Evolutionary conservation across 1,140 invertebrate genomes (phyloP), one percentile per base, ranked within the genome.

Genomic region (Drosophila erecta): DNA sequence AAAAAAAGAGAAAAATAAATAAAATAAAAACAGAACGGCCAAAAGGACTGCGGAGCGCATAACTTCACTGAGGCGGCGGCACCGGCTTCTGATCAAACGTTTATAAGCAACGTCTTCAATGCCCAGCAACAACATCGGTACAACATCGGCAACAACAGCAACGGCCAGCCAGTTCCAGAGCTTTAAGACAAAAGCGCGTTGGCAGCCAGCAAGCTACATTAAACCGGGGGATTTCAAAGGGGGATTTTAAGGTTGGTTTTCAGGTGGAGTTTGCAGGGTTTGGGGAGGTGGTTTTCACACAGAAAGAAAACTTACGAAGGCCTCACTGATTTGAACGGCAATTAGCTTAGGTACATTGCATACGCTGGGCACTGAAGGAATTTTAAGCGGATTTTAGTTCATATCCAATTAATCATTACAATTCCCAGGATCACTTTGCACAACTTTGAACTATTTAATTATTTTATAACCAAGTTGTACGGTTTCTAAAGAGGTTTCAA

Each of bases 181-280:
- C 64, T 69, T 56, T 80, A 76, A 87, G 79, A 87, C 84, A 87
- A 87, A 87, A 87, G 83, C 81, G 81, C 81, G 81, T 85, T 85
- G 81, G 81, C 79, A 86, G 81, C 76, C 53, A 60, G 43, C 47
- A 40, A 43, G 8, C 43, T 22, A 60, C 33, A 44, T 4, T 35
- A 33, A 40, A 44, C 17, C n/a, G 24, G n/a, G 33, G 43, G 61
- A 24, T 22, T 22, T 24, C 3, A 43, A 10, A 43, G 4, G 4
- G 22, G 7, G 6, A 0, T 60, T 56, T 20, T 20, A 10, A 30
- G 56, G 35, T 44, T 35, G 24, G 55, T 46, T 46, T 44, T 24
- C 15, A 58, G n/a, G 49, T 35, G 49, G 10, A 51, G 15, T 4
- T 51, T 4, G 14, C 12, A 4, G 15, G 14, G 24, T 7, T 15